Conservation (phyloP, 64 coral and sea anemone genomes). For the Dendrophyllia cribrosa region DNA sequence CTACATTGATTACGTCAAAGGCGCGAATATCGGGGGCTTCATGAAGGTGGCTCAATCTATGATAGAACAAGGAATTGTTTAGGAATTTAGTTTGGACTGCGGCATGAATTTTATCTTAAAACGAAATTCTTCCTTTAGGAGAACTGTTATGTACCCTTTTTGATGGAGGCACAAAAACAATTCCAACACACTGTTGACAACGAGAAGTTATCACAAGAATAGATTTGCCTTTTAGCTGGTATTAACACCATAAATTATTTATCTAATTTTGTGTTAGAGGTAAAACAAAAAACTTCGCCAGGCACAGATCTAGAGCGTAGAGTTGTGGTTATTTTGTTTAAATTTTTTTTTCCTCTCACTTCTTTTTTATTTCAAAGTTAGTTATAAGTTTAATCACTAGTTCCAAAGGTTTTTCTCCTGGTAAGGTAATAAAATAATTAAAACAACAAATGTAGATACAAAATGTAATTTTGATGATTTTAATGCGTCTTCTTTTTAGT, state of each 20-base stretch:
- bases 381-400: background rate
- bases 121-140: background rate
- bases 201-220: background rate
- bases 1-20: conserved; percentile 86
- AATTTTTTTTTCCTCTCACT: background rate
- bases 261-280: background rate
- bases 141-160: background rate
- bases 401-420: background rate
- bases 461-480: background rate
- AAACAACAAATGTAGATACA: background rate
- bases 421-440: background rate
- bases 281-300: background rate
- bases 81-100: background rate
- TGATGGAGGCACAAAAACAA: background rate
- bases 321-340: background rate
- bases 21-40: conserved; percentile 88
- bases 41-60: conserved; percentile 90
- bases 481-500: too few relatives aligned
- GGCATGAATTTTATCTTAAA: background rate
- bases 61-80: conserved; percentile 94
- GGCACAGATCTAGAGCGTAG: background rate
- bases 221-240: background rate
- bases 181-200: background rate
- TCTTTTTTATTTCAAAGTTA: background rate
- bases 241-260: background rate